Evolutionary conservation across 2,113 vertebrate species (phyloP).

Genomic region (Nothoprocta pentlandii): DNA sequence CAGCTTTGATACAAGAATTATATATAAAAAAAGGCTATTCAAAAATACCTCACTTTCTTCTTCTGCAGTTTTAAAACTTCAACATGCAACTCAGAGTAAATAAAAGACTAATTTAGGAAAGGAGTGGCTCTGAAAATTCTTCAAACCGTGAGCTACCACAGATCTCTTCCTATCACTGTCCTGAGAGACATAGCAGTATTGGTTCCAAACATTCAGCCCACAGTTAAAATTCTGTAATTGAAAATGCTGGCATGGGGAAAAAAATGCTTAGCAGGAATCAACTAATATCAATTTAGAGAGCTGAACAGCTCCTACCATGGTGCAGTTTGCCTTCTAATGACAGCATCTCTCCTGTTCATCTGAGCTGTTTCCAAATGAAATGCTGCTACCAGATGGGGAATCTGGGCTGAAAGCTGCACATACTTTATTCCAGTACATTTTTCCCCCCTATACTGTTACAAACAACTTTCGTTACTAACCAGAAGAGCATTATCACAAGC

Average conservation of each 20-base stretch:
- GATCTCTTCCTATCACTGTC: background rate
- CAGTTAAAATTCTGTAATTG: constrained; percentile 22
- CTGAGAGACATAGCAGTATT: background rate
- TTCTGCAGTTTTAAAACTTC: background rate
- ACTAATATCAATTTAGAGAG: background rate
- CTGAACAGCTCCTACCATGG: background rate
- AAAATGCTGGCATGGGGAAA: background rate
- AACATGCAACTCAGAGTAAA: background rate
- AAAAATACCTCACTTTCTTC: background rate
- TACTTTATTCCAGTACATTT: background rate
- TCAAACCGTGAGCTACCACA: fast-evolving
- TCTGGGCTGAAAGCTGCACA: background rate
- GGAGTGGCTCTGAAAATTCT: background rate
- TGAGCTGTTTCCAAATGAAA: constrained; percentile 38
- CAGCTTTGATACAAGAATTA: background rate
- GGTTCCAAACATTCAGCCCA: constrained; percentile 10
- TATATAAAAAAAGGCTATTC: background rate
- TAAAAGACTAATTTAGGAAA: background rate
- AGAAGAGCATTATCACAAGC: background rate
- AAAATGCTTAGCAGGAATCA: background rate
- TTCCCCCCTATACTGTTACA: background rate
- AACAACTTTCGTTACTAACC: background rate
- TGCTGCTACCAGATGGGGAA: constrained; percentile 29
- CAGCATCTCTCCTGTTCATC: background rate
- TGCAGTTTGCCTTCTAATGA: constrained; percentile 19